Percentiles rank a stretch among this genome's conserved stretches.
Conservation (phyloP, 2,888 invertebrate species). For the Onchidella celtica region DNA sequence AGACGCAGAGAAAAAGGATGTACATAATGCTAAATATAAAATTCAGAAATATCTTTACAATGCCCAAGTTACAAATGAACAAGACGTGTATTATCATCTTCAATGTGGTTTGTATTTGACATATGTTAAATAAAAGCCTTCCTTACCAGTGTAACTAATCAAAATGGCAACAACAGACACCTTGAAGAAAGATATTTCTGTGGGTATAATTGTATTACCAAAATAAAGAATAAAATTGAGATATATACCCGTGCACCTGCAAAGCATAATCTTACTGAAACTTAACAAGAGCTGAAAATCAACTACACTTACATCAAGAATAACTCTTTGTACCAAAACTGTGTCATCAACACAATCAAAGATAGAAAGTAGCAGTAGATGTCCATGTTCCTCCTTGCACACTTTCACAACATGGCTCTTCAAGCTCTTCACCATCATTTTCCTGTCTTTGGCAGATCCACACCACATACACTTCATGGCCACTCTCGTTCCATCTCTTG, state of each 20-base stretch:
- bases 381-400: conserved; percentile 92
- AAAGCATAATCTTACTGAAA: neutral
- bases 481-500: conserved; percentile 90
- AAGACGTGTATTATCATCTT: too few relatives aligned
- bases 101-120: too few relatives aligned
- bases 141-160: too few relatives aligned
- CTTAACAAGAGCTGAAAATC: neutral
- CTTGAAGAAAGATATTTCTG: neutral
- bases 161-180: neutral
- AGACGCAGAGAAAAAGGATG: too few relatives aligned
- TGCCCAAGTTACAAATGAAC: too few relatives aligned
- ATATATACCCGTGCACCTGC: neutral
- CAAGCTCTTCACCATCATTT: conserved; percentile 90
- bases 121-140: too few relatives aligned
- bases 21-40: too few relatives aligned
- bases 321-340: conserved; percentile 90
- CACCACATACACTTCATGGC: conserved; percentile 93
- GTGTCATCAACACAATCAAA: conserved; percentile 95
- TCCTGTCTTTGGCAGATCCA: conserved; percentile 84
- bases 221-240: neutral
- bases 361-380: conserved; percentile 89
- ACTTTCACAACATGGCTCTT: conserved; percentile 91
- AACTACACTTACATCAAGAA: conserved; percentile 79
- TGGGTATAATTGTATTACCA: too few relatives aligned
- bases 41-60: too few relatives aligned